phyloP scores from a whole-genome alignment of 2,797 vertebrate genomes.

The Enteromius argenteus region DNA sequence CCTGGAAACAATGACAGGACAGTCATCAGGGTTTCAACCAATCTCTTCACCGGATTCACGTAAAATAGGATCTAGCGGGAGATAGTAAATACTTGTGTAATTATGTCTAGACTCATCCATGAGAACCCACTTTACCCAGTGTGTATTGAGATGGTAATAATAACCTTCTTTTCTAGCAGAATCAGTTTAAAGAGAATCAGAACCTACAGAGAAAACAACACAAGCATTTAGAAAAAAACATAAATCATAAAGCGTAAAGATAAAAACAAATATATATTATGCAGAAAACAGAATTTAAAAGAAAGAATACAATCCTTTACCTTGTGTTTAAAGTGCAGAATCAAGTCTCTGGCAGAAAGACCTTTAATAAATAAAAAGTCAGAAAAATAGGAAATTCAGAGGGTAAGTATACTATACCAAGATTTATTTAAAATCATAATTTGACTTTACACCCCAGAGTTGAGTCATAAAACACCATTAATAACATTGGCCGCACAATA shows the following conservation, averaged over 20 bases:
- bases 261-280: constrained; percentile 1
- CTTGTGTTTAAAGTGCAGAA: constrained; percentile 97
- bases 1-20: constrained; percentile 95
- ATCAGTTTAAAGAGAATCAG: constrained; percentile 96
- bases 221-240: neutral
- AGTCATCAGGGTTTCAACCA: constrained; percentile 95
- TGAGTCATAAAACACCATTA: neutral
- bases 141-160: neutral
- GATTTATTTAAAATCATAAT: neutral
- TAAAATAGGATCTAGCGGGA: constrained; percentile 91
- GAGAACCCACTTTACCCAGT: neutral
- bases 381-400: neutral
- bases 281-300: neutral
- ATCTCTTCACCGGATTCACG: constrained; percentile 91
- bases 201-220: constrained; percentile 74
- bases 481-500: neutral
- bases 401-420: neutral
- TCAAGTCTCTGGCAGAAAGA: constrained; percentile 95
- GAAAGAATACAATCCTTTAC: constrained; percentile 69
- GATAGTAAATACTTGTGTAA: neutral
- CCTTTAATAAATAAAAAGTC: constrained; percentile 74
- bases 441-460: neutral
- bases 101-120: neutral
- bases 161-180: constrained; percentile 96
- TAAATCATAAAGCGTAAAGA: neutral